Percentiles rank a stretch among this genome's conserved stretches.
Conservation (phyloP, 1,140 invertebrate species). For the Drosophila teissieri region DNA sequence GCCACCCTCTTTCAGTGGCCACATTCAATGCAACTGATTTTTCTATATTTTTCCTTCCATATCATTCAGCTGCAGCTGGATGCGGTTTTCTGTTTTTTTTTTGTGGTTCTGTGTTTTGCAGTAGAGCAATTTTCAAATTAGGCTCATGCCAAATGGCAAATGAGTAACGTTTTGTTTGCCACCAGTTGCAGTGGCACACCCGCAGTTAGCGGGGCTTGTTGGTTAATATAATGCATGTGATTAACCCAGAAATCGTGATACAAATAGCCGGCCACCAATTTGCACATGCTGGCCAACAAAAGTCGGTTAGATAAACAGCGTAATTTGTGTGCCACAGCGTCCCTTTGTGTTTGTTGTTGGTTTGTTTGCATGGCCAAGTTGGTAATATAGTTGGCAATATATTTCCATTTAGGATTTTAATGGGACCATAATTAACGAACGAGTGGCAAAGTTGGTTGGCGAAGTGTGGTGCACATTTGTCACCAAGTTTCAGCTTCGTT, state of each 20-base stretch:
- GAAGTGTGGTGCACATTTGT: conserved; percentile 30
- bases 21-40: conserved; percentile 38
- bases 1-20: conserved; percentile 7
- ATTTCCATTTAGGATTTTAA: conserved; percentile 40
- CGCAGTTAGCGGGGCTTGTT: conserved; percentile 23
- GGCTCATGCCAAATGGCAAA: conserved; percentile 66
- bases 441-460: conserved; percentile 14
- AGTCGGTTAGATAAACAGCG: conserved; percentile 51
- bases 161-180: conserved; percentile 66
- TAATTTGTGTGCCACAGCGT: conserved; percentile 24
- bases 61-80: conserved; percentile 27
- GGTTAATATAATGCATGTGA: conserved; percentile 61
- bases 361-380: conserved; percentile 1
- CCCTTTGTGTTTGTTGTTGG: conserved; percentile 9
- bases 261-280: conserved; percentile 34
- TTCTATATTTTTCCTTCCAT: conserved; percentile 18
- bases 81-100: conserved; percentile 52
- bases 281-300: conserved; percentile 50
- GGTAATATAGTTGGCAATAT: conserved; percentile 21
- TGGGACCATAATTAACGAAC: conserved; percentile 37
- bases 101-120: conserved; percentile 20
- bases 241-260: conserved; percentile 62
- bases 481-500: conserved; percentile 3
- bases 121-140: conserved; percentile 78
- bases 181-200: conserved; percentile 26